Conservation (phyloP, 2,888 invertebrate genomes). For the Magallana nippona region DNA sequence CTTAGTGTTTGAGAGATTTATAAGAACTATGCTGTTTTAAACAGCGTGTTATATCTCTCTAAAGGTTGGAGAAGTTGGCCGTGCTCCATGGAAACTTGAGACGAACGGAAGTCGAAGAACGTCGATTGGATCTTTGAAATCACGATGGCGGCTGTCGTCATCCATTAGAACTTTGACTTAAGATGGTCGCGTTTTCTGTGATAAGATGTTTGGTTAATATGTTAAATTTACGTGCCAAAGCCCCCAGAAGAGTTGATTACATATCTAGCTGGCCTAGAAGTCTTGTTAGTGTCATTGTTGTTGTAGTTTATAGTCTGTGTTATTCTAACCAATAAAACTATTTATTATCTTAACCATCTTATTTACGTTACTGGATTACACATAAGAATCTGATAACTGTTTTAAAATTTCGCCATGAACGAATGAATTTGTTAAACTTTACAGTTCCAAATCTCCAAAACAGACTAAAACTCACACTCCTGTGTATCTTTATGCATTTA, state of each 20-base stretch:
- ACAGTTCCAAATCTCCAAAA: too few relatives aligned
- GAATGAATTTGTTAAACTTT: too few relatives aligned
- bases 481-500: too few relatives aligned
- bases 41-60: conserved; percentile 25
- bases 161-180: neutral
- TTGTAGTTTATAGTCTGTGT: conserved; percentile 23
- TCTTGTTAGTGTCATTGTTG: conserved; percentile 1
- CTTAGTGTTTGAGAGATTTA: conserved; percentile 14
- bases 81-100: neutral
- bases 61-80: neutral
- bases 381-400: too few relatives aligned
- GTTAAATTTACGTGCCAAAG: conserved; percentile 27
- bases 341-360: conserved; percentile 17
- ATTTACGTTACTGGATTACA: neutral
- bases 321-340: conserved; percentile 23
- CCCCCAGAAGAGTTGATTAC: conserved; percentile 13
- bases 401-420: too few relatives aligned
- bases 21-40: conserved; percentile 20
- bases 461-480: too few relatives aligned
- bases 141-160: neutral
- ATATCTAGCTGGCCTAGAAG: conserved; percentile 28
- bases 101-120: neutral
- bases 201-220: conserved; percentile 3
- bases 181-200: conserved; percentile 15
- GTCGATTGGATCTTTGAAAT: conserved; percentile 29